A percentile compares a stretch with the other conserved stretches of the same genome.
Evolutionary conservation across 2,113 vertebrate species (phyloP).

Genomic region (Laticauda laticaudata): DNA sequence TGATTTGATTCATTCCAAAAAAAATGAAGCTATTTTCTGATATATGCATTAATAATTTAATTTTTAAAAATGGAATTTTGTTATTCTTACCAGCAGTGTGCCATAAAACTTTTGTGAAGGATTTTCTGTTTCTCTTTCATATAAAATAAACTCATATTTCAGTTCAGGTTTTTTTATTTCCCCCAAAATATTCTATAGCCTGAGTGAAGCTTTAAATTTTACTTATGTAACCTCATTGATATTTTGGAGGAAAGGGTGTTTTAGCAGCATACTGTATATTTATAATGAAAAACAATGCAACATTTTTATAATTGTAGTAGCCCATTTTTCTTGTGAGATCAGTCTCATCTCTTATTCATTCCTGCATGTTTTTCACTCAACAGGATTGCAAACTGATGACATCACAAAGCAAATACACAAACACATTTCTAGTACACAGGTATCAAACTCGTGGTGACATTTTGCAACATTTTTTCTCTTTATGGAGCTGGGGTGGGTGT

Average conservation of each 20-base stretch:
- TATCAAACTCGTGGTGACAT: too few relatives aligned
- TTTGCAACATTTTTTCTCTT: too few relatives aligned
- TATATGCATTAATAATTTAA: slow-evolving; percentile 40
- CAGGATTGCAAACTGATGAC: neutral
- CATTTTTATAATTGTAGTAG: neutral
- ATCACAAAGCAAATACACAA: neutral
- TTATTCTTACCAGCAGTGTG: slow-evolving; percentile 15
- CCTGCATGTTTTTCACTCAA: neutral
- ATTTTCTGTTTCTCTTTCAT: neutral
- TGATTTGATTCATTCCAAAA: slow-evolving; percentile 51
- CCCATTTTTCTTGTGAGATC: neutral
- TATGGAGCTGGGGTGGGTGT: too few relatives aligned
- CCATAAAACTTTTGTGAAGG: neutral
- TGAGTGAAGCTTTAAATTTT: neutral
- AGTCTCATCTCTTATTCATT: neutral
- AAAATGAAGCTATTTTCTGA: slow-evolving; percentile 38
- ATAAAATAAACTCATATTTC: slow-evolving; percentile 4
- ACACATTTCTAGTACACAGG: neutral
- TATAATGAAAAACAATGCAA: neutral
- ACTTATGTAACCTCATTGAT: neutral
- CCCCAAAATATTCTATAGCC: neutral
- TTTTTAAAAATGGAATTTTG: slow-evolving; percentile 24
- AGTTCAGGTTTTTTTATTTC: neutral
- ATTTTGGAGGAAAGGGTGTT: slow-evolving; percentile 18
- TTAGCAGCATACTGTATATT: neutral